phyloP scores from a whole-genome alignment of 1,140 invertebrate genomes.

The Riptortus pedestris region DNA sequence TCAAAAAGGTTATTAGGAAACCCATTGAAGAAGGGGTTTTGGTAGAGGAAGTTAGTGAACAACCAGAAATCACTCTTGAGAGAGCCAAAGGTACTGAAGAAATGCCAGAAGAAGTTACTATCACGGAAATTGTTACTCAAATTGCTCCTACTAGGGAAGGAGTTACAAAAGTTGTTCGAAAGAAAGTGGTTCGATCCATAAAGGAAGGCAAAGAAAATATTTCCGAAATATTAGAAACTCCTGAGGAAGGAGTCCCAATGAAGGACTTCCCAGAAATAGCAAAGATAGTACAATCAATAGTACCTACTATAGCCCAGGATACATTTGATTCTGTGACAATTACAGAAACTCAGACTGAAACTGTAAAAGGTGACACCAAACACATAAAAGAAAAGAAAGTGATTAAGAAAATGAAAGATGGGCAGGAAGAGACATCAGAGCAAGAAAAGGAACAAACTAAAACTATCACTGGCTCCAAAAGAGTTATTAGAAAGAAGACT shows the following conservation, averaged over 20 bases:
- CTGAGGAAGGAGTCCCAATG: conserved; percentile 21
- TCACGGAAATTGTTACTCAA: conserved; percentile 31
- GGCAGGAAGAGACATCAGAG: no score
- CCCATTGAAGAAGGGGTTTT: background rate
- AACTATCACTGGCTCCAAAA: no score
- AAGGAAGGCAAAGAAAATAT: conserved; percentile 28
- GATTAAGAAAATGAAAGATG: no score
- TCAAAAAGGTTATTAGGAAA: conserved; percentile 13
- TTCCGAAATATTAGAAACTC: conserved; percentile 33
- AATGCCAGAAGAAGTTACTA: conserved; percentile 32
- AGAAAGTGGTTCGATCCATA: conserved; percentile 30
- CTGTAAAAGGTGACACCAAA: no score
- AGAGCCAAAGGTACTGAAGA: conserved; percentile 27
- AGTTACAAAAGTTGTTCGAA: conserved; percentile 32
- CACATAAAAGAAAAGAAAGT: no score
- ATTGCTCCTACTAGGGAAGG: conserved; percentile 24
- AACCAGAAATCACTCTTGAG: conserved; percentile 26
- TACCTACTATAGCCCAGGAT: no score
- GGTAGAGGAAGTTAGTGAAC: conserved; percentile 10
- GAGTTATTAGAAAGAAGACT: no score
- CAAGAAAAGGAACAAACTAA: no score
- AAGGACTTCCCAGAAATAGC: no score
- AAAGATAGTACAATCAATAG: no score
- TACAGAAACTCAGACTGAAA: no score
- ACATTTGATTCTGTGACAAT: no score